phyloP scores from a whole-genome alignment of 2,113 vertebrate species.

The Condylura cristata region DNA sequence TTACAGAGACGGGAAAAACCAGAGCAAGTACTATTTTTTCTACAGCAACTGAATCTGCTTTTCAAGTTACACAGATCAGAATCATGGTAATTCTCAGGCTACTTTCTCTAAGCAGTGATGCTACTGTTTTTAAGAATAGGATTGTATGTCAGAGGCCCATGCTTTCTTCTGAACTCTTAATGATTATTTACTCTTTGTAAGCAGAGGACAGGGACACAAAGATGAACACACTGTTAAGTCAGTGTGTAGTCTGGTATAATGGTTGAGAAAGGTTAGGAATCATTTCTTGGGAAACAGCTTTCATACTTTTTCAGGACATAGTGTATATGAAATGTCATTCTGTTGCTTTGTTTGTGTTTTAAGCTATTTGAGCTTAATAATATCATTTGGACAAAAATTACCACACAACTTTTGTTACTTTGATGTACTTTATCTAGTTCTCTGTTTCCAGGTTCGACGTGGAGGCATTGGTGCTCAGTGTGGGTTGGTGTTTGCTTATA shows the following conservation, averaged over 20 bases:
- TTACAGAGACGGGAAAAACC: slow-evolving; percentile 95
- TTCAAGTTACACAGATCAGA: slow-evolving; percentile 97
- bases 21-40: slow-evolving; percentile 96
- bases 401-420: background rate
- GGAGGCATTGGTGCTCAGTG: slow-evolving; percentile 97
- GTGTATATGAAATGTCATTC: background rate
- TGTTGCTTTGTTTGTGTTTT: slow-evolving; percentile 31
- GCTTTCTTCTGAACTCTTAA: background rate
- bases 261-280: background rate
- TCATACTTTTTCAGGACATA: background rate
- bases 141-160: background rate
- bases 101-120: background rate
- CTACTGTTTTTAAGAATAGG: background rate
- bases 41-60: slow-evolving; percentile 92
- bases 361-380: background rate
- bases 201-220: background rate
- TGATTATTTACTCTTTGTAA: background rate
- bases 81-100: slow-evolving; percentile 90
- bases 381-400: background rate
- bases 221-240: background rate
- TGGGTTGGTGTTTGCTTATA: slow-evolving; percentile 96
- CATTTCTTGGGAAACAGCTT: background rate
- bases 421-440: background rate
- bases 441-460: slow-evolving; percentile 90
- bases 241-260: background rate